Conservation (phyloP, 2,888 invertebrate species). For the Amphipyra berbera region DNA sequence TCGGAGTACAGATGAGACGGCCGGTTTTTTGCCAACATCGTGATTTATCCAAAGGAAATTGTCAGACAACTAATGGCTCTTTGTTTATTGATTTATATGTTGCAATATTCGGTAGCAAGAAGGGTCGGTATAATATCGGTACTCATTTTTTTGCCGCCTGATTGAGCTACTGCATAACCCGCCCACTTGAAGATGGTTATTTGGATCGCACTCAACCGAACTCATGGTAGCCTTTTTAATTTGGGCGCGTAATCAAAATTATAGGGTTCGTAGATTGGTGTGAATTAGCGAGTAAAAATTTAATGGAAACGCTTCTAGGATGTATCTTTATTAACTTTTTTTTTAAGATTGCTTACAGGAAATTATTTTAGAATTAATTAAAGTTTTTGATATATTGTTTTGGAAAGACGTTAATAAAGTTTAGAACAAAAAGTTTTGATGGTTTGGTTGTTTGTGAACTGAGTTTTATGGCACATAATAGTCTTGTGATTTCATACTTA, state of each 20-base stretch:
- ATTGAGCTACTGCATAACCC: conserved; percentile 80
- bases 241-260: conserved; percentile 73
- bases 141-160: conserved; percentile 74
- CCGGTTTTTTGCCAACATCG: conserved; percentile 78
- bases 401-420: conserved; percentile 25
- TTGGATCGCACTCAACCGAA: conserved; percentile 41
- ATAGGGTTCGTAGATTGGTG: conserved; percentile 76
- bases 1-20: conserved; percentile 68
- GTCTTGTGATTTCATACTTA: neutral
- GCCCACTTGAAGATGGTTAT: conserved; percentile 62
- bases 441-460: conserved; percentile 2
- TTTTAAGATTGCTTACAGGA: conserved; percentile 63
- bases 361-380: conserved; percentile 63
- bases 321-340: conserved; percentile 76
- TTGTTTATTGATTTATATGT: conserved; percentile 89
- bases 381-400: conserved; percentile 50
- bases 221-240: conserved; percentile 64
- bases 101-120: conserved; percentile 87
- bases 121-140: conserved; percentile 77
- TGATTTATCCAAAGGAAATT: conserved; percentile 89
- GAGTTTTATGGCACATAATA: conserved; percentile 11
- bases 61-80: conserved; percentile 88
- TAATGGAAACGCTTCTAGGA: conserved; percentile 77
- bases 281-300: conserved; percentile 79
- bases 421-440: conserved; percentile 25